Evolutionary conservation across 2,888 invertebrate genomes (phyloP), one percentile per base, ranked within the genome.

Genomic region (Acrobasis repandana): DNA sequence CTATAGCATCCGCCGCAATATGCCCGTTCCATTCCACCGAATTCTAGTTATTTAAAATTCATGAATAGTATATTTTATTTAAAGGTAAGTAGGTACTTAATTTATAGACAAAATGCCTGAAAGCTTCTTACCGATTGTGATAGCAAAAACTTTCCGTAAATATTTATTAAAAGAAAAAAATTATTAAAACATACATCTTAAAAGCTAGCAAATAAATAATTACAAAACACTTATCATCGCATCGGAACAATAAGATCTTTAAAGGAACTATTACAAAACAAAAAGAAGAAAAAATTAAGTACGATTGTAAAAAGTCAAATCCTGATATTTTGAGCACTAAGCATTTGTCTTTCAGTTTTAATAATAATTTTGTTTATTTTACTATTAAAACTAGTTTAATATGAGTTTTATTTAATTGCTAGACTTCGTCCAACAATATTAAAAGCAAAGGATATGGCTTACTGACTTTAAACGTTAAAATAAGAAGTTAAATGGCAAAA

Each of bases 101-200:
- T 48, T 18, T 48, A 18, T 3, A 48, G 46, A 43, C 28, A 52
- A 65, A 73, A 71, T 74, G 85, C 84, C 80, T 90, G 91, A 92
- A 92, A 91, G 90, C 91, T 89, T 88, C 86, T 78, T 83, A 85
- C 66, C 83, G 91, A 91, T 91, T 91, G 91, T 91, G 91, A 90
- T 79, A 68, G 67, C 56, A 65, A 56, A 58, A 66, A 66, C 67
- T 71, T 77, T 65, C 61, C 69, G 75, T 78, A 82, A 77, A 76
- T 68, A 76, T 90, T 88, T 89, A 88, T 89, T 88, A 61, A 71
- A 67, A 71, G 64, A 73, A 76, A 73, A 72, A 65, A 73, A 70
- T 68, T 67, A 67, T 71, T 65, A 70, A 72, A 76, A 86, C 77
- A 80, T 71, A 72, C 70, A 71, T 66, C 56, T 62, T 71, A 71